Evolutionary conservation across 2,888 invertebrate species (phyloP), one percentile per base, ranked within the genome.

Genomic region (Tethea ocularis): DNA sequence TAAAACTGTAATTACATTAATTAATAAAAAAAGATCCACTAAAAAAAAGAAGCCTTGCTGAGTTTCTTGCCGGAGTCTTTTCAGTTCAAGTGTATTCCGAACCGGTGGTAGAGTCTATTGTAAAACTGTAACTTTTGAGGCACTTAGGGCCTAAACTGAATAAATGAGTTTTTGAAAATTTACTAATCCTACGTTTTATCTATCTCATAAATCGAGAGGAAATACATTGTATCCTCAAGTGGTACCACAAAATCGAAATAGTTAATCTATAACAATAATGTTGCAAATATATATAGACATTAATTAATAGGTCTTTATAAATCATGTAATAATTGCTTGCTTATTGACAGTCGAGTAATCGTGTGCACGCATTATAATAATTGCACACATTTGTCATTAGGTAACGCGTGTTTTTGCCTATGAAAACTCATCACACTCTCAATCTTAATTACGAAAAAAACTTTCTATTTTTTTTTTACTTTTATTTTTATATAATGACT

Each of bases 261-360:
- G 41, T 17, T 7, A 41, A 76, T 29, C 1, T 29, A 1, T 29
- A 29, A 78, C 75, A 80, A 82, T 82, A 79, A 79, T 73, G 73
- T 76, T 71, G 74, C 78, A 78, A 79, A 80, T 80, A 76, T 72
- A 70, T 68, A 70, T 69, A 72, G 79, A 81, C 80, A 76, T 74
- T 78, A 77, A 83, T 74, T 77, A 76, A 84, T 84, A 74, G 74
- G 57, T 67, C 61, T 52, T 61, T 69, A 80, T 83, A 81, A 80
- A 83, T 84, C 83, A 81, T 68, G 57, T 36, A 55, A 67, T 75
- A 77, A 78, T 78, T 78, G 71, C 66, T 64, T 60, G 64, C 62
- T 38, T 62, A 75, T 70, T 68, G 75, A 75, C 69, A 68, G 68
- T 54, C 61, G 62, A 62, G 56, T 57, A 52, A 59, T 60, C 52